Conservation (phyloP, 2,113 vertebrate species). For the Callospermophilus lateralis region DNA sequence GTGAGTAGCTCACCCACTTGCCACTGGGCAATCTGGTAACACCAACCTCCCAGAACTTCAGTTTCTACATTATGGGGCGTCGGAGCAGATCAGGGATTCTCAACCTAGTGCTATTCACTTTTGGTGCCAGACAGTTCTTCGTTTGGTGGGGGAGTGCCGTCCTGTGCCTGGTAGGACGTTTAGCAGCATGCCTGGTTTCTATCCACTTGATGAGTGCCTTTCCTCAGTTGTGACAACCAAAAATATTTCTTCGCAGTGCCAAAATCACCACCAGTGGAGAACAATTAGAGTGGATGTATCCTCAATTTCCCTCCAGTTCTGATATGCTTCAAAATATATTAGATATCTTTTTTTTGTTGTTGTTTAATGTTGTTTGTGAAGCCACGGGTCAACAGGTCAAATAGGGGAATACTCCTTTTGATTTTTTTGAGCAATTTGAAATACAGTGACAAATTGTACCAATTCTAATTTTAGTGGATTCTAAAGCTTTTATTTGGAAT, state of each 20-base stretch:
- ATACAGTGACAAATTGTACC: not conserved
- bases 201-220: not conserved
- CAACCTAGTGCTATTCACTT: not conserved
- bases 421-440: constrained; percentile 23
- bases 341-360: constrained; percentile 51
- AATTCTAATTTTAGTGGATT: constrained; percentile 51
- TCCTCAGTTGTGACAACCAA: not conserved
- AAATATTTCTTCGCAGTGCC: not conserved
- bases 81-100: not conserved
- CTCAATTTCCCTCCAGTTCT: not conserved
- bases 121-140: not conserved
- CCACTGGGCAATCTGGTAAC: not conserved
- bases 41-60: not conserved
- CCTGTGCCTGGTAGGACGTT: not conserved
- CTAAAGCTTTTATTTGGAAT: not conserved
- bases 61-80: not conserved
- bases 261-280: not conserved
- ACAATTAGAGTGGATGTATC: not conserved
- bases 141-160: not conserved
- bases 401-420: not conserved
- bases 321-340: not conserved
- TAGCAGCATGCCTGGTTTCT: not conserved
- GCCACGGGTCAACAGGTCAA: not conserved
- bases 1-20: not conserved
- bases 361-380: constrained; percentile 45